Evolutionary conservation across 2,113 vertebrate genomes (phyloP), one percentile per base, ranked within the genome.

Genomic region (Heliornis fulica): DNA sequence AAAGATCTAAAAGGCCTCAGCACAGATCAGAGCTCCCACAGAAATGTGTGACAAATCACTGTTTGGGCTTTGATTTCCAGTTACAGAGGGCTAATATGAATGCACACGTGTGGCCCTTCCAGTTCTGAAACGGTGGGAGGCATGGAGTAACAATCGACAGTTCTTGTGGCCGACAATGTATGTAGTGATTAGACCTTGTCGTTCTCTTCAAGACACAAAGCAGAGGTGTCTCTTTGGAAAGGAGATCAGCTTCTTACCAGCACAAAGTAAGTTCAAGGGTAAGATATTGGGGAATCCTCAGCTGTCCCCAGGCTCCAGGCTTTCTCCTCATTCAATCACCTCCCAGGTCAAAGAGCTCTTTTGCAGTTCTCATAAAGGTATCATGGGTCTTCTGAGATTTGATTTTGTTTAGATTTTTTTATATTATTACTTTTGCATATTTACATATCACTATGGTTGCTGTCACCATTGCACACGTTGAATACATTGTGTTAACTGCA

Each of bases 61-160:
- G 6, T 32, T 65, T 76, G 43, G 26, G 36, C 53, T 83, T 43
- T 51, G 10, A 46, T 85, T 76, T 90, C 82, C 83, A 15, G 0
- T 36, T 87, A 75, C 82, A 79, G 21, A 51, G 22, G 7, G 5
- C 5, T 20, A 23, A 26, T 23, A 15, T 11, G 16, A 46, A 77
- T 0, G 1, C 20, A 46, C 16, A n/a, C 0, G 0, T 17, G 19
- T 2, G 21, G 31, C 12, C 43, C 43, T 82, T 75, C 45, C 36
- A 31, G 48, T 36, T 69, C 61, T 57, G 34, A 41, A 59, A 19
- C 74, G 7, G 19, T 38, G 23, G 25, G 11, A 8, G 48, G 15
- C 11, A 8, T 45, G 61, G 9, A 5, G 17, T 31, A 40, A 45
- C 1, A 1, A 22, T 43, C 13, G 3, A 23, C 4, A 48, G 15